These are phyloP conservation scores for Cyclura pinguis DNA, from an alignment of 2,797 vertebrate genomes.

Conservation along the genomic window DNA sequence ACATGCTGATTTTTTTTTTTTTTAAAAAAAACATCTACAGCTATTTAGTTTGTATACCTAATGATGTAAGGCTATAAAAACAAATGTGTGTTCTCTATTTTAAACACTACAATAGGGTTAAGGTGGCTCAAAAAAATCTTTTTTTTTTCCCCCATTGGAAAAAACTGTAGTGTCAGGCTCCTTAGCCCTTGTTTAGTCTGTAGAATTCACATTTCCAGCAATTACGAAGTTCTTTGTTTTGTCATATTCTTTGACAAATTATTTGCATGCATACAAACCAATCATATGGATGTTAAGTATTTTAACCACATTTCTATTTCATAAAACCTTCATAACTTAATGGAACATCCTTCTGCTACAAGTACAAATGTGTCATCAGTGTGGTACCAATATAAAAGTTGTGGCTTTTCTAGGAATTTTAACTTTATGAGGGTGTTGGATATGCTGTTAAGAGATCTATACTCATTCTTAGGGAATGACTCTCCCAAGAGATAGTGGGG, in stretches of 20 bases:
- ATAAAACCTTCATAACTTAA: neutral
- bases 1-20: constrained; percentile 12
- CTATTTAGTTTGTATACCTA: constrained; percentile 20
- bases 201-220: constrained; percentile 52
- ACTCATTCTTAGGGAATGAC: neutral
- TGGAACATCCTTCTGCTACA: neutral
- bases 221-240: neutral
- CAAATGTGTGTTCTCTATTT: neutral
- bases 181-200: constrained; percentile 40
- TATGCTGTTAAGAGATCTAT: neutral
- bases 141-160: neutral
- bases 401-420: neutral
- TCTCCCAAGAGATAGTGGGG: neutral
- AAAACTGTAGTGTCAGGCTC: constrained; percentile 36
- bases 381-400: too few species aligned
- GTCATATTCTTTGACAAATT: neutral
- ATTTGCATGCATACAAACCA: neutral
- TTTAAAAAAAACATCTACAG: neutral
- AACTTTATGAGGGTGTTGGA: neutral
- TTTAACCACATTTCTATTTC: neutral
- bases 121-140: constrained; percentile 2
- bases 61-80: constrained; percentile 5
- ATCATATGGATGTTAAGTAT: neutral
- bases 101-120: constrained; percentile 4
- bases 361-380: too few species aligned